Evolutionary conservation across 2,797 vertebrate genomes (phyloP), one percentile per base, ranked within the genome.

Genomic region (Ceryle rudis): DNA sequence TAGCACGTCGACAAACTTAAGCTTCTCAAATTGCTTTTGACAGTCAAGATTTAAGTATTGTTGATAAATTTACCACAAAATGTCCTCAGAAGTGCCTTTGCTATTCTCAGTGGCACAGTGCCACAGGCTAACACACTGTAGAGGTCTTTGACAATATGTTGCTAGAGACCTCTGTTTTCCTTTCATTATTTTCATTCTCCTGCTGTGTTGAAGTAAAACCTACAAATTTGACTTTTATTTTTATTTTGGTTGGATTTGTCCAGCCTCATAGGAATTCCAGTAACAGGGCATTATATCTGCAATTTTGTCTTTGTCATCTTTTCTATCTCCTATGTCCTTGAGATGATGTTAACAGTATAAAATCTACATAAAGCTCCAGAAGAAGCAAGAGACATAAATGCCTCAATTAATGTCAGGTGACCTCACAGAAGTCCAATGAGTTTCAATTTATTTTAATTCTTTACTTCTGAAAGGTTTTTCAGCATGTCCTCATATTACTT

Each of bases 11-110:
- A 61, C 39, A 92, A 62, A 79, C 15, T 57, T 69, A 52, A 77
- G 47, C 4, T 93, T 71, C 47, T 87, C 71, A 92, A 92, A 84
- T 44, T 66, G 33, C 21, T 85, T 89, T 57, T 94, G 71, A 89
- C 31, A 91, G 49, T 39, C 14, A 78, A 47, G 55, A 64, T 60
- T 82, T 86, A 82, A 81, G 61, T 54, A 35, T 6, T 46, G 15
- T 39, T 78, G 37, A 94, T 49, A 96, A 91, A 77, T 61, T 61
- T 74, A 81, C 54, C 10, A 78, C 60, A 81, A 26, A 75, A 82
- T 42, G 22, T 46, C 49, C 69, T 41, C 72, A 71, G 10, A 96
- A 91, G 6, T 51, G 58, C 6, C 37, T 81, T 69, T 7, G 11
- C 39, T 84, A 5, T 81, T 82, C 85, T 80, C 47, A 61, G 84